Base-by-base conservation (phyloP, 64 coral and sea anemone genomes). In the Montipora capricornis region DNA sequence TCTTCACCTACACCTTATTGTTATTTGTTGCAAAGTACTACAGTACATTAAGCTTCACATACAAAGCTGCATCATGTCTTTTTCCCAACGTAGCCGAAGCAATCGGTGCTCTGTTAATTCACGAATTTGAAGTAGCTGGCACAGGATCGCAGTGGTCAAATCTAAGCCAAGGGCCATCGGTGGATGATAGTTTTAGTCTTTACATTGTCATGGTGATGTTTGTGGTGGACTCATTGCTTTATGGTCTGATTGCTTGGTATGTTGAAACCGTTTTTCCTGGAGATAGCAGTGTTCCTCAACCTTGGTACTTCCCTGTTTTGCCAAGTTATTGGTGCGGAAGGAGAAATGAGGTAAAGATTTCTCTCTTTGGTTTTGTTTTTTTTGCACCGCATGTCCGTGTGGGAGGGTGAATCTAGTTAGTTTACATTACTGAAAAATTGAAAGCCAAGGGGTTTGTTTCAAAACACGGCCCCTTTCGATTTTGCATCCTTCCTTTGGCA, bases 181-280 rank as follows among this genome's bases (percentile, higher is more conserved):
- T 96, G 22, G 98, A 99, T 81, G 98, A 99, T 67, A 79, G 74
- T 20, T 88, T 99, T 58, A 87, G 95, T 13, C 75, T 99, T 51
- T 79, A 74, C 26, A 61, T 83, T 84, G 98, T 99, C 16, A 55
- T 99, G 24, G n/a, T 89, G 45, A 99, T 99, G 98, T 92, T 96
- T 91, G 68, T 96, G 48, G 92, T 78, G 22, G 94, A 96, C 58
- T 88, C 87, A 9, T 51, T 92, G 6, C 51, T 99, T 29, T 99
- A 99, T 78, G 98, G 98, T 83, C 17, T 99, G 11, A 79, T 99
- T 67, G 92, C 89, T 52, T 99, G 98, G 98, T 99, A 99, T 80
- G 58, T 99, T 17, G 98, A 99, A 53, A 84, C 95, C 15, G 92
- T 99, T 4, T 99, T 94, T 76, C 98, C 98, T 57, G 95, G 98